Evolutionary conservation across 2,797 vertebrate genomes (phyloP), one percentile per base, ranked within the genome.

Genomic region (Stomatorhinus walkeri): DNA sequence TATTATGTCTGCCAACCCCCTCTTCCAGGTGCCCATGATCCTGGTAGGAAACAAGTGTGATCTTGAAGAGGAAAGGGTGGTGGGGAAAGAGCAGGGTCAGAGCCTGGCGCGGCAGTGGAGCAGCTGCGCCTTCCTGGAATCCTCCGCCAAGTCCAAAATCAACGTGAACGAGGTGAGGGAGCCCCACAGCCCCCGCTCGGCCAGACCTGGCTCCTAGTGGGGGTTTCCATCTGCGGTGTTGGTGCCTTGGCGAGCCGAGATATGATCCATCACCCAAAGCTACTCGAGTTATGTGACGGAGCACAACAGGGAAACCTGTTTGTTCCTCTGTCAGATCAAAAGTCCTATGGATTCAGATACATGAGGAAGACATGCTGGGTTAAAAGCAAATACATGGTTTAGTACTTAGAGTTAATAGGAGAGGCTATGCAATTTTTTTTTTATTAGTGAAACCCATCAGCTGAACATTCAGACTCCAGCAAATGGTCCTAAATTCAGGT

Each of bases 61-160:
- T 92, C 95, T 97, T 94, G 96, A 97, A 94, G 96, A 97, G 88
- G 96, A 96, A 93, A 95, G 96, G 94, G 96, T 97, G 93, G 96
- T 97, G 93, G 96, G 96, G 91, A 97, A 97, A 91, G 96, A 97
- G 68, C 96, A 97, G 95, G 96, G 96, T 91, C 96, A 97, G 90
- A 96, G 96, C 92, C 94, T 97, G 94, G 96, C 96, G 92, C 95
- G 96, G 91, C 96, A 97, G 24, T 97, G 96, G 96, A 96, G 95
- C 94, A 96, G 96, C 92, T 97, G 96, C 93, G 96, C 96, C 5
- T 97, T 97, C 93, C 93, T 97, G 95, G 96, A 97, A 91, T 97
- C 96, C 90, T 97, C 96, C 94, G 96, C 96, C 91, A 97, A 97
- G 92, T 96, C 96, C 92, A 96, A 96, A 94, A 96, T 97, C 95